Percentiles rank a stretch among this genome's conserved stretches.
Conservation (phyloP, 2,113 vertebrate genomes). For the Ceyx margarethae region DNA sequence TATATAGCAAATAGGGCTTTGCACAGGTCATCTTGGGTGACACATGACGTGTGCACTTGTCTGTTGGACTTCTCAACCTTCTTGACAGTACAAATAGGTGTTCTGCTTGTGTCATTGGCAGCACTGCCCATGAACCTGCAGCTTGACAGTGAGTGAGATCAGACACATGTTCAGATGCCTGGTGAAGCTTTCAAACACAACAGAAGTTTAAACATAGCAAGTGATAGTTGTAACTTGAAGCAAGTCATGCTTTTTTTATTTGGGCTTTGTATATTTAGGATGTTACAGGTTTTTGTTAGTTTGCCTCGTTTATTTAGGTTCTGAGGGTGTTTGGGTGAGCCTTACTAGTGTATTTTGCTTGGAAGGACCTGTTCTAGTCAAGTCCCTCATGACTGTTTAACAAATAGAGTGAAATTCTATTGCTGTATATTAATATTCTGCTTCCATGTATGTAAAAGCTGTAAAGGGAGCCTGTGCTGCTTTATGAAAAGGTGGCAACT, state of each 20-base stretch:
- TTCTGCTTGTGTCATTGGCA: rapidly evolving
- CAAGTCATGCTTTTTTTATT: neutral
- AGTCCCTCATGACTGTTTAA: neutral
- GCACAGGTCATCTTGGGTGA: neutral
- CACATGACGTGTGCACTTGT: neutral
- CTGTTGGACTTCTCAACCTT: neutral
- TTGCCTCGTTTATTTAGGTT: neutral
- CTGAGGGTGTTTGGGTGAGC: neutral
- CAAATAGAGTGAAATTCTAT: neutral
- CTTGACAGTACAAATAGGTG: neutral
- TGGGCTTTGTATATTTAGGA: neutral
- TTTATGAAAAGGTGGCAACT: neutral
- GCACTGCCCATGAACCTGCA: neutral
- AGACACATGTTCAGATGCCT: neutral
- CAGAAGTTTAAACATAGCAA: neutral
- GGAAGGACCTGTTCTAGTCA: neutral
- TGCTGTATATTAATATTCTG: neutral
- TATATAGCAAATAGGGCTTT: neutral
- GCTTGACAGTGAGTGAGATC: neutral
- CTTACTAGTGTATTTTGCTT: neutral
- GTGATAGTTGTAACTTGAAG: neutral
- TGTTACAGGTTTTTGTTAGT: neutral
- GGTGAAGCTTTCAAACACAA: neutral
- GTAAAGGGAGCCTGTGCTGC: neutral
- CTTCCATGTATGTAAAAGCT: neutral